phyloP scores from a whole-genome alignment of 2,797 vertebrate species.

The Phylloscopus collybita region DNA sequence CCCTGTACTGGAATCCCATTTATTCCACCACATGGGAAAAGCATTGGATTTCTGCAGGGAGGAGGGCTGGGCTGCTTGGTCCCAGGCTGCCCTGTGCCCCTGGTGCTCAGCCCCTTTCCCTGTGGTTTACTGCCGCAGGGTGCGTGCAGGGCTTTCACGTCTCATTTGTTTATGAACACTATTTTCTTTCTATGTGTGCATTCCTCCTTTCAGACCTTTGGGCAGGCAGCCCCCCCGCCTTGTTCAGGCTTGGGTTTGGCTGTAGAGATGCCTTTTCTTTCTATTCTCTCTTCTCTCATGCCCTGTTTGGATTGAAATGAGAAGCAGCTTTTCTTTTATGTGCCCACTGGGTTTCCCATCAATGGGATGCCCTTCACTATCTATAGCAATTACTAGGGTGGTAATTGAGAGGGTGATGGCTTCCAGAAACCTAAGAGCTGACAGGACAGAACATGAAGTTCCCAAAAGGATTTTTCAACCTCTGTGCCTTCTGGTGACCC shows the following conservation, averaged over 20 bases:
- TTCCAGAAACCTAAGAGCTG: background rate
- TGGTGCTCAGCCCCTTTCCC: background rate
- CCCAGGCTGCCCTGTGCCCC: background rate
- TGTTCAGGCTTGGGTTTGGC: constrained; percentile 40
- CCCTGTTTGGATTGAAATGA: constrained; percentile 42
- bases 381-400: background rate
- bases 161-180: constrained; percentile 11
- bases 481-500: background rate
- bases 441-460: background rate
- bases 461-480: background rate
- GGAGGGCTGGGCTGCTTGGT: background rate
- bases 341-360: background rate
- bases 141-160: background rate
- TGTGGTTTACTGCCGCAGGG: background rate
- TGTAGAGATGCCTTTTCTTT: constrained; percentile 21
- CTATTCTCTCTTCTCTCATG: background rate
- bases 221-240: constrained; percentile 39
- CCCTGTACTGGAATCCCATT: background rate
- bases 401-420: background rate
- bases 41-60: background rate
- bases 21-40: background rate
- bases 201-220: constrained; percentile 53
- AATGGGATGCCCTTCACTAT: background rate
- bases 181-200: background rate
- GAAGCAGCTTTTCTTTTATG: constrained; percentile 4